Percentiles rank a stretch among this genome's conserved stretches.
These are phyloP conservation scores for Dipodomys spectabilis DNA, from an alignment of 2,113 vertebrate species.

Conservation along the genomic window DNA sequence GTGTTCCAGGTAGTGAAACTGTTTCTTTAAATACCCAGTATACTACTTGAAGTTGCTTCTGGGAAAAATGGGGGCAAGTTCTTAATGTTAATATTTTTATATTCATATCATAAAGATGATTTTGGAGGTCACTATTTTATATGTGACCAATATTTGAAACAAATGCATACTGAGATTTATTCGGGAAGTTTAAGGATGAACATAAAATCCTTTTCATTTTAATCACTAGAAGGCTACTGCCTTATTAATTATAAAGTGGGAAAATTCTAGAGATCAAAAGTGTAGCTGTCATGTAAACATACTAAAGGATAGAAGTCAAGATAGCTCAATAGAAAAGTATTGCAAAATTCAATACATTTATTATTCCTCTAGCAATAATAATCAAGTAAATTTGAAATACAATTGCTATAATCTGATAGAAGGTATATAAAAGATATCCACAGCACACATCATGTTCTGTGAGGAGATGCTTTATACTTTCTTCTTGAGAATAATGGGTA, in stretches of 20 bases:
- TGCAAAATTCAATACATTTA: constrained; percentile 23
- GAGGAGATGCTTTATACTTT: not conserved
- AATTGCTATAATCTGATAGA: constrained; percentile 6
- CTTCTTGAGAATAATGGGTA: not conserved
- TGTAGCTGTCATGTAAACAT: not conserved
- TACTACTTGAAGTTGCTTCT: not conserved
- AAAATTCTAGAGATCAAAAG: constrained; percentile 48
- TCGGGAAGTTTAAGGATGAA: constrained; percentile 50
- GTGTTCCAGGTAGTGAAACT: not conserved
- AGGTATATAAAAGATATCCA: not conserved
- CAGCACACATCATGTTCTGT: not conserved
- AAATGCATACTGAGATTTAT: constrained; percentile 32
- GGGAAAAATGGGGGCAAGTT: constrained; percentile 3
- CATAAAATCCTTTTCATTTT: constrained; percentile 42
- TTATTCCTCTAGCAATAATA: not conserved
- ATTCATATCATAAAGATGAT: not conserved
- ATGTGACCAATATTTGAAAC: constrained; percentile 31
- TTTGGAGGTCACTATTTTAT: not conserved
- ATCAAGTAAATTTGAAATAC: constrained; percentile 17
- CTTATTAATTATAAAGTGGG: constrained; percentile 19
- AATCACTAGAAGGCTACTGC: not conserved
- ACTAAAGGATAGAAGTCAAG: not conserved
- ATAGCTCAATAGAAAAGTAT: not conserved
- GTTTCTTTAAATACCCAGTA: not conserved
- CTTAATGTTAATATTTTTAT: constrained; percentile 10